Percentiles rank a stretch among this genome's conserved stretches.
These are phyloP conservation scores for Erpobdella octoculata DNA, from an alignment of 2,888 invertebrate genomes.

Conservation along the genomic window DNA sequence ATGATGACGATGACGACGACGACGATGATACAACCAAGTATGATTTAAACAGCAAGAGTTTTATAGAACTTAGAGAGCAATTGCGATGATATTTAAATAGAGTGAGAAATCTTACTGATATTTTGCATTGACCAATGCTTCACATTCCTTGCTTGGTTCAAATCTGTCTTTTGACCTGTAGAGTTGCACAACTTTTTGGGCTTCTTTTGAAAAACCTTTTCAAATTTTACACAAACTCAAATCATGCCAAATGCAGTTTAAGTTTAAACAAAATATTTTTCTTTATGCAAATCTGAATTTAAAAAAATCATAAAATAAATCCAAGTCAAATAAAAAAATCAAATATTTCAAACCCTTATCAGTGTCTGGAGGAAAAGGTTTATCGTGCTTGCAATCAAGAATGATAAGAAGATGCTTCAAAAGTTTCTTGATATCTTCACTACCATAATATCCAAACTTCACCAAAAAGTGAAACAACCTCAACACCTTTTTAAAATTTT, in stretches of 20 bases:
- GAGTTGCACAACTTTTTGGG: conserved; percentile 43
- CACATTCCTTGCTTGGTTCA: conserved; percentile 43
- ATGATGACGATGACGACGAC: conserved; percentile 8
- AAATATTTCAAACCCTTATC: conserved; percentile 23
- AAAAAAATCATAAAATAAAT: neutral
- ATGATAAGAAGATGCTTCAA: conserved; percentile 48
- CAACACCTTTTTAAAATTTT: conserved; percentile 42
- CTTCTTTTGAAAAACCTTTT: conserved; percentile 45
- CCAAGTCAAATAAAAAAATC: neutral
- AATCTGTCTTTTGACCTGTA: conserved; percentile 45
- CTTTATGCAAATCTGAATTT: neutral
- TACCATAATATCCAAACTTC: conserved; percentile 51
- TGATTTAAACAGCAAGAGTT: too few species aligned
- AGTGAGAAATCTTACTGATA: conserved; percentile 44
- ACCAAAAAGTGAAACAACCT: conserved; percentile 49
- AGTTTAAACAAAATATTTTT: neutral
- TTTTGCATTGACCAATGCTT: conserved; percentile 50
- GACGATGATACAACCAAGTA: too few species aligned
- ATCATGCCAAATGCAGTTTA: neutral
- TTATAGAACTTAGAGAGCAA: neutral
- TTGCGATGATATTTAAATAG: too few species aligned
- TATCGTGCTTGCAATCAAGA: conserved; percentile 50
- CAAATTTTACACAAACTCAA: neutral
- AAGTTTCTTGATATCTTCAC: conserved; percentile 48
- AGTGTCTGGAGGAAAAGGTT: conserved; percentile 42